Evolutionary conservation across 2,797 vertebrate species (phyloP).

Genomic region (Falco concolor): DNA sequence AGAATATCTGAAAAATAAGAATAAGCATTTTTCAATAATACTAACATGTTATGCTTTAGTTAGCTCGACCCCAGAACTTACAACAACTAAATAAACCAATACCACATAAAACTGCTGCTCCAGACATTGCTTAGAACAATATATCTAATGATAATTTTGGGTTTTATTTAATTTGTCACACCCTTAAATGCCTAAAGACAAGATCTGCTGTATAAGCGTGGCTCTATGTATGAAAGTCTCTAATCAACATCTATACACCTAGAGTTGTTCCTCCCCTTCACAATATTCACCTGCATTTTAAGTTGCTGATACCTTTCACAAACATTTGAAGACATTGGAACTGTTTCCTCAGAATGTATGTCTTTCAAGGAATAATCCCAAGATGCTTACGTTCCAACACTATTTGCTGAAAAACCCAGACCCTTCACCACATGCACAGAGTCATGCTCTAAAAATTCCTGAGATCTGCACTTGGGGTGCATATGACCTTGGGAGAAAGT

Average conservation of each 20-base stretch:
- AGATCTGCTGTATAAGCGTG: background rate
- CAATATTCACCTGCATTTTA: background rate
- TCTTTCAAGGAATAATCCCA: background rate
- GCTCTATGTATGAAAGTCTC: background rate
- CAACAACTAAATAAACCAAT: background rate
- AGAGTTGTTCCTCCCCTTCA: background rate
- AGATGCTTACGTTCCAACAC: background rate
- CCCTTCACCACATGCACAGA: background rate
- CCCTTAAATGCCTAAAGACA: background rate
- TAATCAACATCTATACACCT: background rate
- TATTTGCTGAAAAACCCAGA: background rate
- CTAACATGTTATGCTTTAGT: background rate
- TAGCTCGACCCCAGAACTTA: background rate
- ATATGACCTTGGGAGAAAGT: background rate
- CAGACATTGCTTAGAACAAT: background rate
- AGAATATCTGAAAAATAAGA: background rate
- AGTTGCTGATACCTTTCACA: background rate
- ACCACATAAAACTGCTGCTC: background rate
- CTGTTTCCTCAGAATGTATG: background rate
- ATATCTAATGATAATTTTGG: background rate
- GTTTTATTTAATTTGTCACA: background rate
- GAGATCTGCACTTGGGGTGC: background rate
- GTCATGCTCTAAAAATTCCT: background rate
- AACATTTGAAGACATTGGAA: background rate
- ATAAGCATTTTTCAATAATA: background rate